Conservation (phyloP, 64 coral and sea anemone species). For the Actinia equina region DNA sequence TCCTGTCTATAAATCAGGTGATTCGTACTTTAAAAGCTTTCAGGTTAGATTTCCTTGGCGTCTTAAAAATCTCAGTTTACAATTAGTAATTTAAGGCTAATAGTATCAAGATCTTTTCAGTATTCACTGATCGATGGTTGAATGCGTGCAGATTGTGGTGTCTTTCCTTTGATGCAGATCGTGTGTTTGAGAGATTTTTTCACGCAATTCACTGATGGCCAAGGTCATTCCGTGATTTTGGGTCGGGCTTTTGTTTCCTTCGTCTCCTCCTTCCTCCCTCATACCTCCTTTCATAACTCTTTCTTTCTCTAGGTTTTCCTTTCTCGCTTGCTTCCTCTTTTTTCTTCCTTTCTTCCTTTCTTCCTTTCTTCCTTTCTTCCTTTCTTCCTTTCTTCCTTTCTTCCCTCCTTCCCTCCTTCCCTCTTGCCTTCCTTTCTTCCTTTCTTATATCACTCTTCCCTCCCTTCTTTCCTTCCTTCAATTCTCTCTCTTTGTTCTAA, state of each 20-base stretch:
- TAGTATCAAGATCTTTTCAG: not conserved
- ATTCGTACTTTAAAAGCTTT: constrained; percentile 1
- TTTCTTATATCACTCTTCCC: no score
- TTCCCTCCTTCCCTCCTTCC: no score
- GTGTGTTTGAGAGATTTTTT: not conserved
- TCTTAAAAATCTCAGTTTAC: not conserved
- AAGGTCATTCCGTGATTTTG: not conserved
- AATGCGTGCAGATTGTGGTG: not conserved
- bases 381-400: not conserved
- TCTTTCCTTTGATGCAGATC: not conserved
- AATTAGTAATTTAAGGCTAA: not conserved
- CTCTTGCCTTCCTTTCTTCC: no score
- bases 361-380: not conserved
- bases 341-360: no score
- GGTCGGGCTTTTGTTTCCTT: not conserved
- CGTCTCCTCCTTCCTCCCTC: no score
- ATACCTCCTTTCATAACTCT: no score
- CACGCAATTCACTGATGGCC: not conserved
- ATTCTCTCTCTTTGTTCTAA: no score
- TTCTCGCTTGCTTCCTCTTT: not conserved
- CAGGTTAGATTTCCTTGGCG: not conserved
- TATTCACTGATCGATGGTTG: not conserved
- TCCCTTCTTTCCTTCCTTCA: no score
- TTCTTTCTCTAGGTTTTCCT: not conserved
- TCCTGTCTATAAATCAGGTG: not conserved